Evolutionary conservation across 2,797 vertebrate species (phyloP).

Genomic region (Acanthurus leucopareius): DNA sequence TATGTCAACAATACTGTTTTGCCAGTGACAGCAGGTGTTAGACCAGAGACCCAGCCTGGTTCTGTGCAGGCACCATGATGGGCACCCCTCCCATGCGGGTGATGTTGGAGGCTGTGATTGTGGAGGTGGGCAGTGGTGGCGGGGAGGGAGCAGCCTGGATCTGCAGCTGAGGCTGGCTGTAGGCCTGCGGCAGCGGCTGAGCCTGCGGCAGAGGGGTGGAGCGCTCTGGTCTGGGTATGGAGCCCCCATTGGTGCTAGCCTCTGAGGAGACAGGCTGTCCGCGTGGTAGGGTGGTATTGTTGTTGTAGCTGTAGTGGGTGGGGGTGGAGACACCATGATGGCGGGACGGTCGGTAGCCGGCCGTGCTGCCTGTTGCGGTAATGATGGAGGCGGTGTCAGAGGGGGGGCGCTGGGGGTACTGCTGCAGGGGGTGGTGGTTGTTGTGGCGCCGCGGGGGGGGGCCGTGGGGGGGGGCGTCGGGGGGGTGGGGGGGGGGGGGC

Average conservation of each 20-base stretch:
- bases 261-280: constrained; percentile 54
- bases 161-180: constrained; percentile 64
- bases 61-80: constrained; percentile 95
- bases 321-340: constrained; percentile 73
- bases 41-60: constrained; percentile 94
- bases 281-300: constrained; percentile 62
- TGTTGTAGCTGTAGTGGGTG: constrained; percentile 80
- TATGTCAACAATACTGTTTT: constrained; percentile 8
- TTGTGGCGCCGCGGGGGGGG: constrained; percentile 62
- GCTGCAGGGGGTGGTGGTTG: constrained; percentile 79
- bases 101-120: constrained; percentile 87
- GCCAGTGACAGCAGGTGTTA: constrained; percentile 70
- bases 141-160: constrained; percentile 67
- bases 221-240: constrained; percentile 80
- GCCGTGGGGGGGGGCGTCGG: too few species aligned
- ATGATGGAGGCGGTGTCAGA: constrained; percentile 90
- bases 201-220: constrained; percentile 76
- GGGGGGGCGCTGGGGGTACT: constrained; percentile 82
- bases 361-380: constrained; percentile 86
- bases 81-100: constrained; percentile 91
- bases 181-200: constrained; percentile 64
- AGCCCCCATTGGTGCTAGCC: constrained; percentile 69
- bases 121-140: constrained; percentile 66
- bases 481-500: constrained; percentile 64
- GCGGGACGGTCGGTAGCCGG: constrained; percentile 80